Conservation (phyloP, 2,113 vertebrate genomes). For the Solenodon paradoxus region DNA sequence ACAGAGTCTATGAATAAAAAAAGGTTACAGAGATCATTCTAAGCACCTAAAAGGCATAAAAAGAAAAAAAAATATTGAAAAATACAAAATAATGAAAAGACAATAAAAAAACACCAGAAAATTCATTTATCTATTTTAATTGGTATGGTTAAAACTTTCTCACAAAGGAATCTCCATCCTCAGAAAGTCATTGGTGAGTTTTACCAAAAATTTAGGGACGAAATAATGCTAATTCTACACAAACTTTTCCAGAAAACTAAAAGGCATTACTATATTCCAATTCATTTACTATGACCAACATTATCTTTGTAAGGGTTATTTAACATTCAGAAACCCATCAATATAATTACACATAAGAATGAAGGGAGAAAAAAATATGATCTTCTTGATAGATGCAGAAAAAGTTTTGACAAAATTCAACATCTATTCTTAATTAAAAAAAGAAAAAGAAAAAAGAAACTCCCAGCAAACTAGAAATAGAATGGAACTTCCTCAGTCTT, state of each 20-base stretch:
- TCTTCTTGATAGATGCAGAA: too few relatives aligned
- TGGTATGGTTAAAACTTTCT: background rate
- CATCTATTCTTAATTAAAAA: too few relatives aligned
- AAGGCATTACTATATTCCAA: background rate
- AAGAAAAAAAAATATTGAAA: too few relatives aligned
- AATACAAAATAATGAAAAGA: too few relatives aligned
- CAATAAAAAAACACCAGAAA: too few relatives aligned
- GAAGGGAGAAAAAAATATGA: too few relatives aligned
- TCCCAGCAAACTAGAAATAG: too few relatives aligned
- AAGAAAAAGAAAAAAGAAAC: too few relatives aligned
- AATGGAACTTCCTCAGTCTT: background rate
- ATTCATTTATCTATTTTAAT: background rate
- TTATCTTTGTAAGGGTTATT: background rate
- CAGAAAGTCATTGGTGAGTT: background rate
- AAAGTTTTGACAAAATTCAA: too few relatives aligned
- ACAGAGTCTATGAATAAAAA: background rate
- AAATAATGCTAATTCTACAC: background rate
- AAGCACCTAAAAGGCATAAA: too few relatives aligned
- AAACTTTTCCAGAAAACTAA: background rate
- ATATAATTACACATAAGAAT: background rate
- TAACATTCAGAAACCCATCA: background rate
- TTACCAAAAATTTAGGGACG: too few relatives aligned
- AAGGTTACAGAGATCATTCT: background rate
- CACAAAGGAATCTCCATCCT: background rate
- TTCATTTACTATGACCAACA: background rate